phyloP scores from a whole-genome alignment of 2,888 invertebrate genomes.

The Atethmia centrago region DNA sequence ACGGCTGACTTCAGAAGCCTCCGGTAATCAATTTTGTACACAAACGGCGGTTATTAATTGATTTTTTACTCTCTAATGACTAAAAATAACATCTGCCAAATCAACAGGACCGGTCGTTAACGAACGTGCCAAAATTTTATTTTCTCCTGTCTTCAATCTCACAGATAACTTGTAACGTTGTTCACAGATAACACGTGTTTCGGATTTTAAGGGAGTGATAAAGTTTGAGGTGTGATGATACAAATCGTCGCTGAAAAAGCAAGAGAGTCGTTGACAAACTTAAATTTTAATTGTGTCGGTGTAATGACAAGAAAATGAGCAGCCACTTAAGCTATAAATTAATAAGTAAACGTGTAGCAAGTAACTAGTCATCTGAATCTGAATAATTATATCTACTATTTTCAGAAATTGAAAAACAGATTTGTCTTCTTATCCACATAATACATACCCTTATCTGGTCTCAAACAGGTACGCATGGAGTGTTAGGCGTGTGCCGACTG shows the following conservation, averaged over 20 bases:
- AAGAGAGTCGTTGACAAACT: not conserved
- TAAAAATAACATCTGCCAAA: conserved; percentile 88
- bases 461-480: conserved; percentile 9
- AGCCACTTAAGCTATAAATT: too few species aligned
- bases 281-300: not conserved
- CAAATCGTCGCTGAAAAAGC: conserved; percentile 17
- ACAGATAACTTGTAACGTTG: conserved; percentile 62
- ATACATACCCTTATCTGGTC: conserved; percentile 1
- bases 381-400: not conserved
- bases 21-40: conserved; percentile 89
- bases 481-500: conserved; percentile 42
- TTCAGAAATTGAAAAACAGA: not conserved
- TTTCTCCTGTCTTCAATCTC: conserved; percentile 68
- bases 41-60: conserved; percentile 88
- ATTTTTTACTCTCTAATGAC: conserved; percentile 87
- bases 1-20: conserved; percentile 87
- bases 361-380: not conserved
- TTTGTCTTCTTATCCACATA: conserved; percentile 11
- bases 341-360: not conserved
- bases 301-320: not conserved
- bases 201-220: conserved; percentile 39
- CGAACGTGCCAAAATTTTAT: conserved; percentile 82
- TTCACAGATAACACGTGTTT: conserved; percentile 63
- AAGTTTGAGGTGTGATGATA: conserved; percentile 33
- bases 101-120: conserved; percentile 83